These are phyloP conservation scores for Cetoscarus ocellatus DNA, from an alignment of 2,797 vertebrate genomes.

Conservation along the genomic window DNA sequence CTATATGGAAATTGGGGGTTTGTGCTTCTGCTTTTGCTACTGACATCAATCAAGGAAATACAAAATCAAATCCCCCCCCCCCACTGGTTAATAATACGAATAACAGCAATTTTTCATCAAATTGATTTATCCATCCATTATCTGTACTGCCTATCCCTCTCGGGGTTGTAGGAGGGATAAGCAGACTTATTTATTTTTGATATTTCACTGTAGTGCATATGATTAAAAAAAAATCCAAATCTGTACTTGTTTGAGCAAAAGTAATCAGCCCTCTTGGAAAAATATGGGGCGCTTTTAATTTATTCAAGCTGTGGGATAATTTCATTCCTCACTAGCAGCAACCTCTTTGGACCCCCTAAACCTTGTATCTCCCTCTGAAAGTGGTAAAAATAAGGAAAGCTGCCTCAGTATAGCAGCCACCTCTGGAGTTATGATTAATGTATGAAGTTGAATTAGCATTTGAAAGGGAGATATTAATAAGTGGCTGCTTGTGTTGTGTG, in stretches of 20 bases:
- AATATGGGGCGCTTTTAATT: conserved; percentile 34
- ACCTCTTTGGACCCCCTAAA: conserved; percentile 32
- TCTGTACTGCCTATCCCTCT: no score
- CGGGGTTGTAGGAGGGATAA: no score
- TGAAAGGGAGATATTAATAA: conserved; percentile 85
- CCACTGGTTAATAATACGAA: no score
- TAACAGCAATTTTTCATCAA: no score
- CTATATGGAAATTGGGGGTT: no score
- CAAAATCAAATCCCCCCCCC: no score
- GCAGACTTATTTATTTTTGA: no score
- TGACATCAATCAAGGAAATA: no score
- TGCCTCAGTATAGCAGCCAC: conserved; percentile 45
- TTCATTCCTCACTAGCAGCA: conserved; percentile 42
- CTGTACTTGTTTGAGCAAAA: conserved; percentile 6
- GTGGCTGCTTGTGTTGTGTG: conserved; percentile 67
- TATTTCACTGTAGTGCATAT: no score
- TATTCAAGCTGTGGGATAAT: conserved; percentile 43
- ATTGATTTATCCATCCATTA: no score
- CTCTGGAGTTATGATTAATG: conserved; percentile 84
- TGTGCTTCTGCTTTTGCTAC: no score
- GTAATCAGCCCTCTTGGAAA: conserved; percentile 13
- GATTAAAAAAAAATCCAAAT: no score
- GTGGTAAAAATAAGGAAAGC: conserved; percentile 25
- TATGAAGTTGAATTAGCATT: conserved; percentile 83
- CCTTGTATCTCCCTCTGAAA: neutral